A percentile compares a stretch with the other conserved stretches of the same genome.
Evolutionary conservation across 2,113 vertebrate species (phyloP).

Genomic region (Sceloporus undulatus): DNA sequence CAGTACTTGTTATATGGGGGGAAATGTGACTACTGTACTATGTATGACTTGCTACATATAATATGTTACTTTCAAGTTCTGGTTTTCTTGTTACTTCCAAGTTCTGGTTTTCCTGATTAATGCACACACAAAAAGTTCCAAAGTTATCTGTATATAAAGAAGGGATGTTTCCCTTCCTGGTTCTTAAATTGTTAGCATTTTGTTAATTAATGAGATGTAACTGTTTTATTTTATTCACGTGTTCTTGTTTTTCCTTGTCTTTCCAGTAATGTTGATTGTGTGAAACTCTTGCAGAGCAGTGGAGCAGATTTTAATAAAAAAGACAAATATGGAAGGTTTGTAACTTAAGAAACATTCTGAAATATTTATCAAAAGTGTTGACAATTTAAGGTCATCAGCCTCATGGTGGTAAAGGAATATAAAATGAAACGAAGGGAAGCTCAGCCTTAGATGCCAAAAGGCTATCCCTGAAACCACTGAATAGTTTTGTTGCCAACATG

Average conservation of each 20-base stretch:
- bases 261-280: slow-evolving; percentile 95
- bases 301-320: slow-evolving; percentile 93
- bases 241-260: slow-evolving; percentile 67
- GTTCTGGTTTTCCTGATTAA: too few relatives aligned
- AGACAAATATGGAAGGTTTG: slow-evolving; percentile 94
- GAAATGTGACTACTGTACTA: not conserved
- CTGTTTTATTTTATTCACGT: slow-evolving; percentile 52
- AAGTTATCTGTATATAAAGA: not conserved
- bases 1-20: not conserved
- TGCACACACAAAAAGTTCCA: slow-evolving; percentile 6
- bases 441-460: not conserved
- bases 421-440: not conserved
- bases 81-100: not conserved
- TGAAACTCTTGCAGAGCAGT: slow-evolving; percentile 94
- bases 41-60: too few relatives aligned
- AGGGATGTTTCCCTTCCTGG: not conserved
- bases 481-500: not conserved
- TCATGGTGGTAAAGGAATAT: slow-evolving; percentile 25
- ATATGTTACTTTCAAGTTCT: too few relatives aligned
- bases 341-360: slow-evolving; percentile 31
- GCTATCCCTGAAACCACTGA: not conserved
- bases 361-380: not conserved
- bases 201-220: not conserved
- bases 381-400: not conserved
- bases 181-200: slow-evolving; percentile 5